These are phyloP conservation scores for Creontiades dilutus DNA, from an alignment of 2,888 invertebrate species.

Conservation along the genomic window DNA sequence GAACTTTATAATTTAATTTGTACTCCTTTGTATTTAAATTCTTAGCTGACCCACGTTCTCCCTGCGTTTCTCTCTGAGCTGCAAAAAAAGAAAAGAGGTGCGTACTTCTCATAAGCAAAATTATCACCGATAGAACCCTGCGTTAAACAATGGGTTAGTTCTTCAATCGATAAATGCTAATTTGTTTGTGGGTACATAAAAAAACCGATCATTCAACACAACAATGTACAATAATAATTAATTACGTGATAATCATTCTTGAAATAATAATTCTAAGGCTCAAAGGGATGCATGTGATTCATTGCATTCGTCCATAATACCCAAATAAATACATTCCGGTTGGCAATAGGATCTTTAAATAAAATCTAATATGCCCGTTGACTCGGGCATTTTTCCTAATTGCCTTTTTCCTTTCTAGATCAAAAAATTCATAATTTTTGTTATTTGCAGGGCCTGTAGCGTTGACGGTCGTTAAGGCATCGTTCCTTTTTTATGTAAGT, in stretches of 20 bases:
- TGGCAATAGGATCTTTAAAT: background rate
- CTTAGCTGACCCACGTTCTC: background rate
- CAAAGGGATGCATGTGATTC: constrained; percentile 36
- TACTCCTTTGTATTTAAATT: background rate
- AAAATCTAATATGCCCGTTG: background rate
- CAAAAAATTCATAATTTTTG: constrained; percentile 62
- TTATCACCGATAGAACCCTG: too few species aligned
- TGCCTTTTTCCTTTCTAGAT: background rate
- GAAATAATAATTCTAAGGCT: background rate
- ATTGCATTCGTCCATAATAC: constrained; percentile 4
- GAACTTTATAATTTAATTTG: too few species aligned
- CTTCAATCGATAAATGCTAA: too few species aligned
- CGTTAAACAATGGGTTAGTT: too few species aligned
- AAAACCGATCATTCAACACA: too few species aligned
- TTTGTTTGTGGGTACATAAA: too few species aligned
- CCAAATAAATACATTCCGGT: background rate
- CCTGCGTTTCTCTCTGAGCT: constrained; percentile 2
- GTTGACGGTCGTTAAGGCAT: constrained; percentile 64
- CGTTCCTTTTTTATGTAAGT: constrained; percentile 63
- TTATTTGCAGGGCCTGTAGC: constrained; percentile 65
- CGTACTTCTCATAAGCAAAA: background rate
- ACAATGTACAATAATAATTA: too few species aligned
- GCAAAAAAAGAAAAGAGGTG: background rate
- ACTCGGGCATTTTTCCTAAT: background rate
- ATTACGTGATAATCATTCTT: background rate